Evolutionary conservation across 2,888 invertebrate species (phyloP).

Genomic region (Clanis bilineata): DNA sequence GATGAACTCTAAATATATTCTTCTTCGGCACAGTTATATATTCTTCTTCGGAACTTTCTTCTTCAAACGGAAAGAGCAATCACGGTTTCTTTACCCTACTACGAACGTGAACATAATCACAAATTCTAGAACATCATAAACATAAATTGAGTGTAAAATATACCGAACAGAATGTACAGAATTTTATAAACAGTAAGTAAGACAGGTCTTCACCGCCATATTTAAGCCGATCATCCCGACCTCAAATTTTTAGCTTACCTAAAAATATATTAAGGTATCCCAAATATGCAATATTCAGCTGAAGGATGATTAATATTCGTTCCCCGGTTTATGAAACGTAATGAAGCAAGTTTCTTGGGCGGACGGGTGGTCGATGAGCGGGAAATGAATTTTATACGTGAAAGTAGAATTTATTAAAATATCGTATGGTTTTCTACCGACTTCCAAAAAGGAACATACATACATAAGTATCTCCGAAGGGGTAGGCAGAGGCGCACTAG

Average conservation of each 20-base stretch:
- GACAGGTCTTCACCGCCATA: neutral
- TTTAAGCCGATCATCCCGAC: neutral
- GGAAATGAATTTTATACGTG: neutral
- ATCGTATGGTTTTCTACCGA: neutral
- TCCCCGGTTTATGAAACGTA: conserved; percentile 4
- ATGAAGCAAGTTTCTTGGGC: conserved; percentile 2
- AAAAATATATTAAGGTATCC: conserved; percentile 3
- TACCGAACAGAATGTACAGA: neutral
- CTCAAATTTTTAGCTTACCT: neutral
- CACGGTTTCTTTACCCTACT: too few species aligned
- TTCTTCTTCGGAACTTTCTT: too few species aligned
- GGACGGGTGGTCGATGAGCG: neutral
- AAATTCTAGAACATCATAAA: too few species aligned
- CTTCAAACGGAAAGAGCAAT: too few species aligned
- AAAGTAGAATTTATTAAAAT: neutral
- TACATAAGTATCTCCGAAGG: too few species aligned
- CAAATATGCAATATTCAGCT: conserved; percentile 13
- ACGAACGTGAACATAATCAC: too few species aligned
- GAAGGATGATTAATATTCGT: conserved; percentile 9
- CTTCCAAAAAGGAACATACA: too few species aligned
- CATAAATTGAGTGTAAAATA: too few species aligned
- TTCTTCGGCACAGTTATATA: too few species aligned
- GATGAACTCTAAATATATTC: too few species aligned
- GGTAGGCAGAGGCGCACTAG: too few species aligned
- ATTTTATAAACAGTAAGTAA: neutral